phyloP scores from a whole-genome alignment of 2,113 vertebrate genomes.

The Dascyllus trimaculatus region DNA sequence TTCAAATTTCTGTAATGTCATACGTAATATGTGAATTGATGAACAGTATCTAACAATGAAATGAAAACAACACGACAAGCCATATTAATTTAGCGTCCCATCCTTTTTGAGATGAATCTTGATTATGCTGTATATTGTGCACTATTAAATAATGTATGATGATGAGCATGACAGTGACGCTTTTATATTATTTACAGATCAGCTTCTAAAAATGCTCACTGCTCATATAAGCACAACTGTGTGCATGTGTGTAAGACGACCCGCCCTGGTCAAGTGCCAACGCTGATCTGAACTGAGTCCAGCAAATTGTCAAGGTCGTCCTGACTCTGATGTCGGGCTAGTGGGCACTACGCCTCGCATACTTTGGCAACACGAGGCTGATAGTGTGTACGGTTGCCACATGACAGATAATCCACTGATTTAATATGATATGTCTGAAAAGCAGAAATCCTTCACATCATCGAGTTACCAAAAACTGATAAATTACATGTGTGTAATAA shows the following conservation, averaged over 20 bases:
- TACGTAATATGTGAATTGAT: too few relatives aligned
- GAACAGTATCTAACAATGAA: not conserved
- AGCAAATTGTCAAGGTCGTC: constrained; percentile 56
- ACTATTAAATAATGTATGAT: constrained; percentile 37
- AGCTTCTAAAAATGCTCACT: constrained; percentile 50
- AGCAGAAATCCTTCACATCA: constrained; percentile 9
- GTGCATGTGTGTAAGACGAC: constrained; percentile 54
- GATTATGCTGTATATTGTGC: constrained; percentile 14
- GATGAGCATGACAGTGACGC: constrained; percentile 15
- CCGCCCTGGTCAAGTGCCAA: constrained; percentile 23
- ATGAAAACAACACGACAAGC: not conserved
- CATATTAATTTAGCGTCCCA: not conserved
- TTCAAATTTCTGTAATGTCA: too few relatives aligned
- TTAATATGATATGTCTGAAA: constrained; percentile 31
- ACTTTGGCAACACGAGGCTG: constrained; percentile 9
- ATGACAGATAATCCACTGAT: constrained; percentile 47
- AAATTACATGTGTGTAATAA: not conserved
- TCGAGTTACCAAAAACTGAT: constrained; percentile 3
- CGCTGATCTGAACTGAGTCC: constrained; percentile 34
- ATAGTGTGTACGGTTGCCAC: constrained; percentile 25
- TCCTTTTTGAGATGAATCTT: constrained; percentile 16
- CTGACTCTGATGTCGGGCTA: constrained; percentile 37
- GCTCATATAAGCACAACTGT: constrained; percentile 42
- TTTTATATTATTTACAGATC: constrained; percentile 58
- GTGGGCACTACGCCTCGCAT: constrained; percentile 21